Base-by-base conservation (phyloP, 2,888 invertebrate genomes). In the Sipha maydis region DNA sequence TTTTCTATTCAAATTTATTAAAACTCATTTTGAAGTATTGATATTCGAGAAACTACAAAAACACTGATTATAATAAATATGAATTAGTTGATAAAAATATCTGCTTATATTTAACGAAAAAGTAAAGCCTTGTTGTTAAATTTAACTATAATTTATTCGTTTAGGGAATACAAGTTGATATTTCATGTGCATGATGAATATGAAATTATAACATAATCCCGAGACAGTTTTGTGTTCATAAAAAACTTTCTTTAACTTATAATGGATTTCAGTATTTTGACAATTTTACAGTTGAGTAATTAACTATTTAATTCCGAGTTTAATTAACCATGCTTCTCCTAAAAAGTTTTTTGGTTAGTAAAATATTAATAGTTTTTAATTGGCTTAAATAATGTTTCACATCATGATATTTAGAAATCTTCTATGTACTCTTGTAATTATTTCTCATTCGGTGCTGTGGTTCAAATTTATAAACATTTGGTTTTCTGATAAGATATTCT, bases 81-180 rank as follows among this genome's bases (percentile, higher is more conserved):
- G 3, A 48, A 48, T 48, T 48, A 48, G 48, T 48, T 14, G 14
- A 48, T 48, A 48, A 1, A 48, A 48, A 48, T 48, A 61, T 28
- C 69, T 17, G 56, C 2, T 25, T 7, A 25, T 11, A 11, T n/a
- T 69, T 25, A 28, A 7, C 11, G n/a, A 28, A 25, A 69, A 69
- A 25, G 69, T 69, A n/a, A 28, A 69, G n/a, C 69, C 11, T 69
- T n/a, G 69, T 61, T 61, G 25, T 69, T 69, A 56, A 79, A 56
- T 79, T 56, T 56, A 56, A 79, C 56, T 25, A 80, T 67, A 7
- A 80, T 80, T 80, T 67, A 80, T 80, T 67, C n/a, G 67, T 38
- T 67, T 17, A n/a, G 67, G 80, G 80, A 67, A 41, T 67, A 67
- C 34, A 11, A n/a, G 17, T 67, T n/a, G 38, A 67, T 80, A 25